phyloP scores from a whole-genome alignment of 2,113 vertebrate genomes.

The Scortum barcoo region DNA sequence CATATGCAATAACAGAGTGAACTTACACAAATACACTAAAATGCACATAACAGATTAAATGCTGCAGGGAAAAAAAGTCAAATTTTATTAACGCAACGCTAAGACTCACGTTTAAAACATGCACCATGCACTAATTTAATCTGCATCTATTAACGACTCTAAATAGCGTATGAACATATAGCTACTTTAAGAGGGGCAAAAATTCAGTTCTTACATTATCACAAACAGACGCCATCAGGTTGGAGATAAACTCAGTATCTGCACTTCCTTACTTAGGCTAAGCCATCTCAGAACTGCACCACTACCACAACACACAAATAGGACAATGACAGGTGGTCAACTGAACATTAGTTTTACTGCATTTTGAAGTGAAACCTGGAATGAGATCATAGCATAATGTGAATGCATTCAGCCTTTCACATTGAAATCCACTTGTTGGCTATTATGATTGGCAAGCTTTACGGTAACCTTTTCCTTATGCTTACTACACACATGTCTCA shows the following conservation, averaged over 20 bases:
- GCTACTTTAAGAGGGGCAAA: constrained; percentile 17
- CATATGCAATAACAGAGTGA: constrained; percentile 36
- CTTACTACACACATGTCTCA: constrained; percentile 9
- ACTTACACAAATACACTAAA: constrained; percentile 47
- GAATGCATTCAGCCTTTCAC: constrained; percentile 36
- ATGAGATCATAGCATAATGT: constrained; percentile 62
- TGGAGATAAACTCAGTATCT: constrained; percentile 8
- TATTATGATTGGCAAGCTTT: not conserved
- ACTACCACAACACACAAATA: constrained; percentile 50
- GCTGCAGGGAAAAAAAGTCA: constrained; percentile 26
- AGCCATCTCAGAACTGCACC: constrained; percentile 43
- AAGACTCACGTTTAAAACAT: constrained; percentile 68
- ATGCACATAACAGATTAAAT: constrained; percentile 32
- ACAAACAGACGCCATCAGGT: constrained; percentile 4
- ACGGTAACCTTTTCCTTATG: not conserved
- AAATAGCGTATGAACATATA: constrained; percentile 23
- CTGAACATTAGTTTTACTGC: constrained; percentile 49
- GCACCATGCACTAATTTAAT: constrained; percentile 59
- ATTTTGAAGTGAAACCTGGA: constrained; percentile 65
- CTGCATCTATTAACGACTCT: constrained; percentile 6
- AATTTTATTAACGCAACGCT: not conserved
- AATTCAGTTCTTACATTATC: not conserved
- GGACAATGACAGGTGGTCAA: constrained; percentile 46
- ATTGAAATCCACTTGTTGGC: constrained; percentile 17
- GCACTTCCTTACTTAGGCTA: constrained; percentile 40